Percentiles rank a stretch among this genome's conserved stretches.
phyloP scores from a whole-genome alignment of 2,888 invertebrate species.

The Gibbula magus region DNA sequence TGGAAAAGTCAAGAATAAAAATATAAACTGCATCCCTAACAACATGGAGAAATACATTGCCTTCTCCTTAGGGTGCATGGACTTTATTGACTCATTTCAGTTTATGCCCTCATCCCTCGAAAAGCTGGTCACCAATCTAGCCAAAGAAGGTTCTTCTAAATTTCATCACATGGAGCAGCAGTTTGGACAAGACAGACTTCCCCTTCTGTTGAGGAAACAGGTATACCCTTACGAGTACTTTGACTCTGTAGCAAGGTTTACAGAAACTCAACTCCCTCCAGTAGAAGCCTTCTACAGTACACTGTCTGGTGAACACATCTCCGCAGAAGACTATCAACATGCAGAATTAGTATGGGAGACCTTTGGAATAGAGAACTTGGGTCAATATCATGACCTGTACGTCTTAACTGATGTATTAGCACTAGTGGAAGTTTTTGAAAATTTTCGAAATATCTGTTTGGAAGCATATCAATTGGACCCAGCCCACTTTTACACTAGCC shows the following conservation, averaged over 20 bases:
- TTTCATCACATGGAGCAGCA: no score
- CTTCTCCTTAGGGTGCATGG: no score
- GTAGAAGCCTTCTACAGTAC: background rate
- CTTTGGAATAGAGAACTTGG: no score
- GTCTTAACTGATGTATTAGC: background rate
- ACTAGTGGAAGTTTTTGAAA: background rate
- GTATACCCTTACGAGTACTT: background rate
- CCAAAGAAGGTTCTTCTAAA: background rate
- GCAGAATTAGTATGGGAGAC: no score
- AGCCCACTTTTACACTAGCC: constrained; percentile 41
- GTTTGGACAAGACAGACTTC: no score
- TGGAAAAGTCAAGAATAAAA: background rate
- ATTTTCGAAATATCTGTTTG: background rate
- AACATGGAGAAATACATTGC: background rate
- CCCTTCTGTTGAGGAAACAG: background rate
- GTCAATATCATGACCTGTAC: background rate
- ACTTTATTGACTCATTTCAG: no score
- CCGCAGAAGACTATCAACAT: no score
- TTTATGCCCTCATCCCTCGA: no score
- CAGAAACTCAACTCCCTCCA: background rate
- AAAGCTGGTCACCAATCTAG: background rate
- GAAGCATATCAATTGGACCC: background rate
- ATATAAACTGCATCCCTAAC: background rate
- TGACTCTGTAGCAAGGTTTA: background rate
- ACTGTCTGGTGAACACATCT: background rate